These are phyloP conservation scores for Lysandra coridon DNA, from an alignment of 2,888 invertebrate species.

Conservation along the genomic window DNA sequence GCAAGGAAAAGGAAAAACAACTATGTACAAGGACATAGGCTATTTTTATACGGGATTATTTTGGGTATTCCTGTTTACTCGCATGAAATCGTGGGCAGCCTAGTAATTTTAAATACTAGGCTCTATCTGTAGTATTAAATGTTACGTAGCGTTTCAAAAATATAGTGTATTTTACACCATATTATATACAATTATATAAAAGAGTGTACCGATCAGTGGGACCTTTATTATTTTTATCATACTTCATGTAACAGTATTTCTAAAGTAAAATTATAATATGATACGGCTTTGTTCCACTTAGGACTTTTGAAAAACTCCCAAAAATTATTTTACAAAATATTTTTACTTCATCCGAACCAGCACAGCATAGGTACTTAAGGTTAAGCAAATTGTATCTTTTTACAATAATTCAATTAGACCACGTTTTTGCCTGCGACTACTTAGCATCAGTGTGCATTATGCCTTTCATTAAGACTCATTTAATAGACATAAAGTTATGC, in stretches of 20 bases:
- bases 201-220: not conserved
- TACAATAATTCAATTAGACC: not conserved
- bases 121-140: too few relatives aligned
- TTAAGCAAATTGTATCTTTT: not conserved
- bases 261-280: slow-evolving; percentile 31
- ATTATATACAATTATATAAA: slow-evolving; percentile 8
- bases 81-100: too few relatives aligned
- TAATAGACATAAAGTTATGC: slow-evolving; percentile 1
- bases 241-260: slow-evolving; percentile 19
- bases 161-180: not conserved
- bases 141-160: not conserved
- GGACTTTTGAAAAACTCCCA: not conserved
- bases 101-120: too few relatives aligned
- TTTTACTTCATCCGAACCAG: not conserved
- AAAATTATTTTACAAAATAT: not conserved
- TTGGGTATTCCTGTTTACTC: too few relatives aligned
- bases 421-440: not conserved
- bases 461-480: slow-evolving; percentile 7
- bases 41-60: too few relatives aligned
- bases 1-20: too few relatives aligned
- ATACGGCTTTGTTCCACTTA: slow-evolving; percentile 18
- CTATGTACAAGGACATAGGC: too few relatives aligned
- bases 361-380: not conserved
- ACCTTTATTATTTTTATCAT: slow-evolving; percentile 26
- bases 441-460: not conserved